Base-by-base conservation (phyloP, 2,113 vertebrate genomes). In the Microtus oregoni region DNA sequence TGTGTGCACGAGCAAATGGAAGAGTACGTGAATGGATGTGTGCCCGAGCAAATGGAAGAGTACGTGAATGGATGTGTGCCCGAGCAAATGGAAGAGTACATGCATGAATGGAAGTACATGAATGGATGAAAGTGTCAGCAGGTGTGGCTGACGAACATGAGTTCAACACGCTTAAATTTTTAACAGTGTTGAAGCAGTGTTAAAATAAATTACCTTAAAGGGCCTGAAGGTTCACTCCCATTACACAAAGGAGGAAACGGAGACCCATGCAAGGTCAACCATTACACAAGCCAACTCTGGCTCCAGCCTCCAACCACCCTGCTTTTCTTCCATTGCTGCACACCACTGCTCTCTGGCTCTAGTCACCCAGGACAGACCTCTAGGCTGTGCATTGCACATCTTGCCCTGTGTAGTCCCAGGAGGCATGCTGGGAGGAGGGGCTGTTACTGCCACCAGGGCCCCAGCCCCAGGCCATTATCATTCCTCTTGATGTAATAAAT, bases 401-500 rank as follows among this genome's bases (percentile, higher is more conserved):
- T 26, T 15, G 24, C 24, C 87, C n/a, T 41, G 52, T 20, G 26
- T 9, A 26, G 72, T 38, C 73, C 83, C 7, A 10, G 47, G 73
- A 78, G 35, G 19, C n/a, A 47, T n/a, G 55, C n/a, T 17, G 78
- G 44, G 38, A 44, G 50, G 41, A 77, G 68, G 24, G 12, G 4
- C 32, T 3, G 0, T 83, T n/a, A 2, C 55, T 26, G 47, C 79
- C 15, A 19, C 47, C 1, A 0, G 68, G 86, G 79, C 94, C 93
- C 70, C 86, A 35, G 65, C 86, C 65, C 68, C 78, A 50, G 86
- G 75, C 89, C 83, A 30, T 77, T 87, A 93, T 85, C 73, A 83
- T 89, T 50, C 96, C 52, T 96, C 90, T 95, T 0, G 8, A 81
- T 63, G 88, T 96, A 78, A 92, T 97, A 97, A 97, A 97, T 92